Evolutionary conservation across 2,888 invertebrate species (phyloP).

Genomic region (Tenthredo notha): DNA sequence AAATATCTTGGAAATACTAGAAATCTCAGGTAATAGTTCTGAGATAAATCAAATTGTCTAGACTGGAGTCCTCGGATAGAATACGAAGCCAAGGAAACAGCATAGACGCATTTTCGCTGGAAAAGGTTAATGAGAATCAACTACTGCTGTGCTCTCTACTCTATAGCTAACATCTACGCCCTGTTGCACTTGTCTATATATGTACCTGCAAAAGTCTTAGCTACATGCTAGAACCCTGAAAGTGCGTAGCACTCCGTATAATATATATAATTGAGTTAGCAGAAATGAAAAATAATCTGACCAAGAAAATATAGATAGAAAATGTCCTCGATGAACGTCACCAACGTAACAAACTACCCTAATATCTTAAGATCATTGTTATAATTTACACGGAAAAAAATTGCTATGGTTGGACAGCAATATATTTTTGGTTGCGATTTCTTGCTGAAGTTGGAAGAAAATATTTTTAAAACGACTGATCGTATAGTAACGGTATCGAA

Average conservation of each 20-base stretch:
- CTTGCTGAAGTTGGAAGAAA: too few species aligned
- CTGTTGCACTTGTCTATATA: slow-evolving; percentile 18
- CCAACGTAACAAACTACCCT: neutral
- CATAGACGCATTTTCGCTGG: slow-evolving; percentile 31
- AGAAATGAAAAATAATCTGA: neutral
- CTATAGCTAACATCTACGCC: slow-evolving; percentile 14
- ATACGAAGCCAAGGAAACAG: slow-evolving; percentile 12
- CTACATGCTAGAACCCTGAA: neutral
- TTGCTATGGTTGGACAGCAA: too few species aligned
- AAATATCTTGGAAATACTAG: slow-evolving; percentile 32
- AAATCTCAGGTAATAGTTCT: neutral
- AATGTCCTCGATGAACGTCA: neutral
- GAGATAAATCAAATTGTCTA: slow-evolving; percentile 34
- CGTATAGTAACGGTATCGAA: too few species aligned
- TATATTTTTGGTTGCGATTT: too few species aligned
- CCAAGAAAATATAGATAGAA: neutral
- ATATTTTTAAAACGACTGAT: too few species aligned
- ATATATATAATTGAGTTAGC: neutral
- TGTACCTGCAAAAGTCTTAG: neutral
- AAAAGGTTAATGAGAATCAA: slow-evolving; percentile 40
- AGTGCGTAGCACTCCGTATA: neutral
- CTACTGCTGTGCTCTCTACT: neutral
- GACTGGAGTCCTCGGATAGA: slow-evolving; percentile 22
- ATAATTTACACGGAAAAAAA: too few species aligned
- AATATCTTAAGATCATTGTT: neutral